Evolutionary conservation across 1,140 invertebrate species (phyloP), one percentile per base, ranked within the genome.

Genomic region (Chionoecetes opilio): DNA sequence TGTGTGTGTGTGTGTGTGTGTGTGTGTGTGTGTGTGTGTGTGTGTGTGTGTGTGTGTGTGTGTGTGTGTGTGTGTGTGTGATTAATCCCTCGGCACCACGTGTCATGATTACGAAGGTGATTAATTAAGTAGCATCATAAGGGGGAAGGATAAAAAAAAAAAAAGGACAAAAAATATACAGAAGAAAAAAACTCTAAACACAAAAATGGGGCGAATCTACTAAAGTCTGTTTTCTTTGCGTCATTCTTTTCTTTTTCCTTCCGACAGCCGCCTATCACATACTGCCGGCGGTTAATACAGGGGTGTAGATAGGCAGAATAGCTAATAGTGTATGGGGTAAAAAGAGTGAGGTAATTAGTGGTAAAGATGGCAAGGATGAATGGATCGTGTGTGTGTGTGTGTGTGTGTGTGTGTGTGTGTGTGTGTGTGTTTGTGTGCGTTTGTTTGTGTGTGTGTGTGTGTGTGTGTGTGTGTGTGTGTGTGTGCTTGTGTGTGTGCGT

Each of bases 371-470:
- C 9, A 86, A 86, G 21, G 35, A 35, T 86, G 32, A 86, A 34
- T 38, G 32, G 82, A 17, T 34, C n/a, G 14, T 34, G 85, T 34
- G 85, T 34, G 85, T 34, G 85, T 34, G 85, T 34, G 85, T 34
- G 85, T 34, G 85, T 34, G 85, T 34, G 85, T 34, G 85, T 34
- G 85, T 34, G 85, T 34, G 85, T 34, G 85, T 34, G 85, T 34
- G 85, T 34, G 85, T 34, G 85, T n/a, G n/a, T n/a, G n/a, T n/a
- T n/a, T n/a, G n/a, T n/a, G n/a, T n/a, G n/a, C n/a, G n/a, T n/a
- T n/a, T n/a, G n/a, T n/a, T n/a, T n/a, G n/a, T n/a, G n/a, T 34
- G 82, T 84, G 82, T 84, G 82, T 84, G 82, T 84, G 82, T 84
- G 82, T 84, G 82, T 84, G 82, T 84, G 32, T 29, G 32, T 29